Evolutionary conservation across 2,113 vertebrate genomes (phyloP).

Genomic region (Pandion haliaetus): DNA sequence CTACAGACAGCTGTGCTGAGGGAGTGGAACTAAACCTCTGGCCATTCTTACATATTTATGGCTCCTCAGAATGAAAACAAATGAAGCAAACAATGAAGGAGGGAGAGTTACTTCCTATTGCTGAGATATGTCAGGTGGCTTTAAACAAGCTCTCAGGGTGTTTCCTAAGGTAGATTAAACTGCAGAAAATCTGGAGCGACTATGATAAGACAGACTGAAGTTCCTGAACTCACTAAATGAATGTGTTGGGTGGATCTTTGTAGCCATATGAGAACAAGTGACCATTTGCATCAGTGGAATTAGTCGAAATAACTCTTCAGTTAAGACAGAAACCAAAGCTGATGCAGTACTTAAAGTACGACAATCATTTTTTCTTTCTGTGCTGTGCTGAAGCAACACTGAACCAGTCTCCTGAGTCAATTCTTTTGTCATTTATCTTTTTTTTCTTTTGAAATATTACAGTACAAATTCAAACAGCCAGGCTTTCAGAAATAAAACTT

Average conservation of each 20-base stretch:
- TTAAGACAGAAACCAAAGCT: constrained; percentile 4
- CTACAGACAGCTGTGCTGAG: constrained; percentile 55
- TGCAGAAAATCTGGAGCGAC: neutral
- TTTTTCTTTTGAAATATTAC: neutral
- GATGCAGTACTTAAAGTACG: constrained; percentile 10
- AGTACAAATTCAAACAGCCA: neutral
- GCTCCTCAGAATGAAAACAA: neutral
- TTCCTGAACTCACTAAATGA: neutral
- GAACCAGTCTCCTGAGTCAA: neutral
- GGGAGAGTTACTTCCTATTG: neutral
- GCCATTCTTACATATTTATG: neutral
- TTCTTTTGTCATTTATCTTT: neutral
- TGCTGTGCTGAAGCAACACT: neutral
- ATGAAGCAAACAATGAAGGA: neutral
- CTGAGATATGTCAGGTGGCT: neutral
- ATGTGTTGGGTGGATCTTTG: neutral
- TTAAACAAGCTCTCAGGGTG: neutral
- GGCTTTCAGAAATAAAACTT: neutral
- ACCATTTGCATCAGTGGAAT: neutral
- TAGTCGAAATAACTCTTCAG: constrained; percentile 1
- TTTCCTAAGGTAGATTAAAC: neutral
- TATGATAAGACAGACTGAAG: neutral
- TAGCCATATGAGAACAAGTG: neutral
- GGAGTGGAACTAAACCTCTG: constrained; percentile 23
- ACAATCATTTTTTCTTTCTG: neutral